Evolutionary conservation across 2,113 vertebrate species (phyloP).

Genomic region (Myiagra hebetior): DNA sequence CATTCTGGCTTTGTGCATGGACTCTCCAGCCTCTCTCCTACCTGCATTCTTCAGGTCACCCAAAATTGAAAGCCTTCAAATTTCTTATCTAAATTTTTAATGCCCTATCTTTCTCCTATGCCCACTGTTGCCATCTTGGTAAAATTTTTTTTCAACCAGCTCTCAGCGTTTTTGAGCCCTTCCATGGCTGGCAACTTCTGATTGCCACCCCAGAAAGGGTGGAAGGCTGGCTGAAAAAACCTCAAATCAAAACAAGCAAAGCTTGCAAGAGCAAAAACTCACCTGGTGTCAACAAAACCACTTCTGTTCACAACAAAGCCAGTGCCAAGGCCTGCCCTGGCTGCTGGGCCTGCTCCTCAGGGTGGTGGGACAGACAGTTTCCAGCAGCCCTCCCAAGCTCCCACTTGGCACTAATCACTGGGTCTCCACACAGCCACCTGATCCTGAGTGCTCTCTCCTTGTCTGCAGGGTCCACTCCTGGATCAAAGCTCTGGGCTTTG

Average conservation of each 20-base stretch:
- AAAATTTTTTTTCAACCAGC: neutral
- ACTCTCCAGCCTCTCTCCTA: neutral
- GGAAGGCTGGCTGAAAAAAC: neutral
- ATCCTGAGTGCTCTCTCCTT: neutral
- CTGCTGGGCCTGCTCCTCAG: neutral
- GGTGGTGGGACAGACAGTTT: neutral
- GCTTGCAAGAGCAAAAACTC: neutral
- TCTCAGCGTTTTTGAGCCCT: neutral
- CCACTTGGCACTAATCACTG: neutral
- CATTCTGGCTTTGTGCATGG: neutral
- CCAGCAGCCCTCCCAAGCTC: neutral
- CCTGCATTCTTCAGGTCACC: neutral
- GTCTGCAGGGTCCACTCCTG: neutral
- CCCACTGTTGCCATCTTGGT: neutral
- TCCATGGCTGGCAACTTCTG: neutral
- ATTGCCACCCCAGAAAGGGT: neutral
- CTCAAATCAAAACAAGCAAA: neutral
- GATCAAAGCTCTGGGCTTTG: neutral
- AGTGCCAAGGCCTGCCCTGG: neutral
- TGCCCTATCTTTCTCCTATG: neutral
- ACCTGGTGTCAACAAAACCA: neutral
- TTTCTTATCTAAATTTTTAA: neutral
- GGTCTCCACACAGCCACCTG: neutral
- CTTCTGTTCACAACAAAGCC: neutral
- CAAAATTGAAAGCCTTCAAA: neutral